A percentile compares a stretch with the other conserved stretches of the same genome.
Evolutionary conservation across 1,140 invertebrate genomes (phyloP).

Genomic region (Cyclargus thomasi): DNA sequence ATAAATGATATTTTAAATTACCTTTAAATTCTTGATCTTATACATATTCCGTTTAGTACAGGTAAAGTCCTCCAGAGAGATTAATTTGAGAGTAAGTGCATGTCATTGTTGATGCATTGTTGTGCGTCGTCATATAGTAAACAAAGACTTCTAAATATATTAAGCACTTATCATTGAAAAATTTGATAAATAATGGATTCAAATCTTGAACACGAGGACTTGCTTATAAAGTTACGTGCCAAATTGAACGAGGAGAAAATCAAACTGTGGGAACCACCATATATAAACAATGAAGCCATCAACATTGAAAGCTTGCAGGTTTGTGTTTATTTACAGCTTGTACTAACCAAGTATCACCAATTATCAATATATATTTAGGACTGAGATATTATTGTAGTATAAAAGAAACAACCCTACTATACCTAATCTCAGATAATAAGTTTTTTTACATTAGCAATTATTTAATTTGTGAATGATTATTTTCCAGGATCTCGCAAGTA

Average conservation of each 20-base stretch:
- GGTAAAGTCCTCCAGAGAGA: not conserved
- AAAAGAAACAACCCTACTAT: not conserved
- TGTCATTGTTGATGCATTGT: not conserved
- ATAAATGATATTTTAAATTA: not conserved
- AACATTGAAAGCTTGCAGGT: slow-evolving; percentile 51
- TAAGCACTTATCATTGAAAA: too few species aligned
- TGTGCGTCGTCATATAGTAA: not conserved
- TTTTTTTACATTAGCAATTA: slow-evolving; percentile 1
- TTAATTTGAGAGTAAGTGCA: not conserved
- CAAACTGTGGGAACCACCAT: slow-evolving; percentile 84
- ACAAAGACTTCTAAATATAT: not conserved
- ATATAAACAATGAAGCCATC: slow-evolving; percentile 69
- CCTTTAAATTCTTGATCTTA: not conserved
- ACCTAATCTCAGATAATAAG: too few species aligned
- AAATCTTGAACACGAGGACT: slow-evolving; percentile 76
- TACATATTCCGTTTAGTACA: not conserved
- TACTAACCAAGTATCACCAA: too few species aligned
- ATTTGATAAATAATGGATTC: slow-evolving; percentile 41
- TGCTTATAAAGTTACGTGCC: slow-evolving; percentile 78
- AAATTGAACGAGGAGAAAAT: slow-evolving; percentile 80
- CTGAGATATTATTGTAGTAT: not conserved
- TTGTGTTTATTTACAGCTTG: slow-evolving; percentile 26
- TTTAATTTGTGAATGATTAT: not conserved
- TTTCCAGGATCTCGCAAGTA: slow-evolving; percentile 77
- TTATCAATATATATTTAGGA: not conserved